A percentile compares a stretch with the other conserved stretches of the same genome.
These are phyloP conservation scores for Gallinago stenura DNA, from an alignment of 2,797 vertebrate genomes.

Conservation along the genomic window DNA sequence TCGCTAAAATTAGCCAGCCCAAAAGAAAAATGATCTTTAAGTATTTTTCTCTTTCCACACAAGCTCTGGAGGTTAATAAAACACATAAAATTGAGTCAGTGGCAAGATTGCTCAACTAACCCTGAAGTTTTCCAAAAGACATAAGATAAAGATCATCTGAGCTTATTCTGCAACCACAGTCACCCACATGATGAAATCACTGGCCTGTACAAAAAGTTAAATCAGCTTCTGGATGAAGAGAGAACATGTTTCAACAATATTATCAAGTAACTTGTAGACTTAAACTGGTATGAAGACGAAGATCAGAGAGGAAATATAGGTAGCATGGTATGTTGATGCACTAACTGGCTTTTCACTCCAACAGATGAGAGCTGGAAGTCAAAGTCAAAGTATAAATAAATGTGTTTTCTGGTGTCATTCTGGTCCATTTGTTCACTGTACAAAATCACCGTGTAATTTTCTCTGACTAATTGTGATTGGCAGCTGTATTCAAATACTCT, in stretches of 20 bases:
- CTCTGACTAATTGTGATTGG: neutral
- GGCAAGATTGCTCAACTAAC: slow-evolving; percentile 38
- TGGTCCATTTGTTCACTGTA: neutral
- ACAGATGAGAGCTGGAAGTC: neutral
- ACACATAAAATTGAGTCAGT: neutral
- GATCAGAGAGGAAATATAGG: neutral
- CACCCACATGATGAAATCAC: slow-evolving; percentile 26
- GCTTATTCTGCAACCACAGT: slow-evolving; percentile 18
- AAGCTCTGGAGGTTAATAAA: slow-evolving; percentile 38
- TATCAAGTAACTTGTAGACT: neutral
- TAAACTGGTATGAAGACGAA: neutral
- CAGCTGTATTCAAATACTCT: neutral
- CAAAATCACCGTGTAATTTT: neutral
- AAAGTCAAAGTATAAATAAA: neutral
- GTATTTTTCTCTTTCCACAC: neutral
- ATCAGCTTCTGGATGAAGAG: slow-evolving; percentile 19
- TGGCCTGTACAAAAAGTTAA: slow-evolving; percentile 16
- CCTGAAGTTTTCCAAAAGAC: slow-evolving; percentile 28
- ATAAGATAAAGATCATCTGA: slow-evolving; percentile 15
- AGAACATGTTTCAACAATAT: slow-evolving; percentile 15
- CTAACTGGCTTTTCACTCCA: neutral
- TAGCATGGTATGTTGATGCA: neutral
- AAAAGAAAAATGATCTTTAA: neutral
- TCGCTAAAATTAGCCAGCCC: neutral
- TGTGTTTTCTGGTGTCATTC: neutral